Percentiles rank a stretch among this genome's conserved stretches.
phyloP scores from a whole-genome alignment of 2,113 vertebrate species.

The Xenopus borealis region DNA sequence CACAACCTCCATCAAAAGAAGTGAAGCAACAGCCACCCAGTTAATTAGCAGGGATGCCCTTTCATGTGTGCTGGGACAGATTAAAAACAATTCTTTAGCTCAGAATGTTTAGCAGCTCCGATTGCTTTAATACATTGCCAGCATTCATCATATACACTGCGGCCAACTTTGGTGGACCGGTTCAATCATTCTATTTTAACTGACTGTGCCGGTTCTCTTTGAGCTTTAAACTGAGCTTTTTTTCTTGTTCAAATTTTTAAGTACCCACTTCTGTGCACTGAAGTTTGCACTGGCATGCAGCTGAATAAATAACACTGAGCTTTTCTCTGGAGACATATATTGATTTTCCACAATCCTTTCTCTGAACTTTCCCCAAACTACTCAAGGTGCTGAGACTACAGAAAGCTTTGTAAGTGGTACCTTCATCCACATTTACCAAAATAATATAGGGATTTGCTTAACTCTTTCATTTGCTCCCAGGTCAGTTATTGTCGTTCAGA shows the following conservation, averaged over 20 bases:
- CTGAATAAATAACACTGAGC: constrained; percentile 38
- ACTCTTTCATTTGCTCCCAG: not conserved
- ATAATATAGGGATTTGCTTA: constrained; percentile 16
- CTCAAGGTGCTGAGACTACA: constrained; percentile 44
- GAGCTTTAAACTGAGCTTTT: constrained; percentile 25
- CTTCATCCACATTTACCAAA: constrained; percentile 1
- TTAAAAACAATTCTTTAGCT: not conserved
- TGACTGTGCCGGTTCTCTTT: constrained; percentile 32
- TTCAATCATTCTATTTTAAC: constrained; percentile 36
- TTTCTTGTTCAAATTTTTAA: constrained; percentile 23
- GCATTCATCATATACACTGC: constrained; percentile 20
- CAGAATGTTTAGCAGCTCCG: not conserved
- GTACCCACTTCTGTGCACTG: constrained; percentile 42
- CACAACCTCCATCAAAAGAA: no score
- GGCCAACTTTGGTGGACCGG: constrained; percentile 4
- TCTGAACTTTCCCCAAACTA: constrained; percentile 37
- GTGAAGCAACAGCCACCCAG: no score
- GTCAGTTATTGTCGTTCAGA: no score
- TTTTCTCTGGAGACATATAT: constrained; percentile 36
- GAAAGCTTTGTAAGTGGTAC: constrained; percentile 29
- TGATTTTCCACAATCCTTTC: constrained; percentile 47
- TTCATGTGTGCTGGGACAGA: no score
- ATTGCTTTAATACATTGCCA: constrained; percentile 16
- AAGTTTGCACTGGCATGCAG: constrained; percentile 40
- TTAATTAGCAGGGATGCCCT: no score